phyloP scores from a whole-genome alignment of 1,140 invertebrate species.

The Charaxes varanes region DNA sequence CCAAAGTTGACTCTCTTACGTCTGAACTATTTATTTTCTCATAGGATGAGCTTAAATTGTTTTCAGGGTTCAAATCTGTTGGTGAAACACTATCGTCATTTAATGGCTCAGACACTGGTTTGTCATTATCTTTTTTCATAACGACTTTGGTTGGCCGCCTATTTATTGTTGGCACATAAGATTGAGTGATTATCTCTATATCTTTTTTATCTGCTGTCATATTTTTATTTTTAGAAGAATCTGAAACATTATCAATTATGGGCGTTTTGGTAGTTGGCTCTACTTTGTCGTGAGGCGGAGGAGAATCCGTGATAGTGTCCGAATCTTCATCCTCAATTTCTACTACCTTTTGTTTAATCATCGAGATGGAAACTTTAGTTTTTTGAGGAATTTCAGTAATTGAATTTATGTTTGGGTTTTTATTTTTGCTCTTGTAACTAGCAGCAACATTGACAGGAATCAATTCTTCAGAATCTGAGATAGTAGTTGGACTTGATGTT shows the following conservation, averaged over 20 bases:
- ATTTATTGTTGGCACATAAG: constrained; percentile 57
- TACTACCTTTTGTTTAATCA: constrained; percentile 43
- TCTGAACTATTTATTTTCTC: constrained; percentile 13
- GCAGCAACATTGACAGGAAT: constrained; percentile 51
- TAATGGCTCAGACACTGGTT: constrained; percentile 18
- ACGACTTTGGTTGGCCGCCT: constrained; percentile 53
- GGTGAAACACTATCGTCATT: constrained; percentile 9
- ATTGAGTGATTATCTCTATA: constrained; percentile 59
- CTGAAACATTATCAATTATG: constrained; percentile 59
- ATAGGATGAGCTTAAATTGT: constrained; percentile 7
- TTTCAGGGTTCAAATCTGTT: constrained; percentile 19
- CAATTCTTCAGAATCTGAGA: constrained; percentile 59
- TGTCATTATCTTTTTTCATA: constrained; percentile 43
- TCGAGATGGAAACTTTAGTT: constrained; percentile 28
- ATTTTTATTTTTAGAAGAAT: constrained; percentile 38
- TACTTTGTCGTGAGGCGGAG: constrained; percentile 51
- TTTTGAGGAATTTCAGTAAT: constrained; percentile 57
- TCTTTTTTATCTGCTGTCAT: constrained; percentile 48
- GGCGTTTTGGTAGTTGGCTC: constrained; percentile 61
- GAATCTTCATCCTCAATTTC: constrained; percentile 61
- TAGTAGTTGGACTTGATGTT: constrained; percentile 28
- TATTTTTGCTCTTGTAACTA: constrained; percentile 64
- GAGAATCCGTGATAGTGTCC: constrained; percentile 52
- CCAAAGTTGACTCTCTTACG: constrained; percentile 6
- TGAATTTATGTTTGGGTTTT: constrained; percentile 56